Evolutionary conservation across 1,140 invertebrate species (phyloP).

Genomic region (Monochamus saltuarius): DNA sequence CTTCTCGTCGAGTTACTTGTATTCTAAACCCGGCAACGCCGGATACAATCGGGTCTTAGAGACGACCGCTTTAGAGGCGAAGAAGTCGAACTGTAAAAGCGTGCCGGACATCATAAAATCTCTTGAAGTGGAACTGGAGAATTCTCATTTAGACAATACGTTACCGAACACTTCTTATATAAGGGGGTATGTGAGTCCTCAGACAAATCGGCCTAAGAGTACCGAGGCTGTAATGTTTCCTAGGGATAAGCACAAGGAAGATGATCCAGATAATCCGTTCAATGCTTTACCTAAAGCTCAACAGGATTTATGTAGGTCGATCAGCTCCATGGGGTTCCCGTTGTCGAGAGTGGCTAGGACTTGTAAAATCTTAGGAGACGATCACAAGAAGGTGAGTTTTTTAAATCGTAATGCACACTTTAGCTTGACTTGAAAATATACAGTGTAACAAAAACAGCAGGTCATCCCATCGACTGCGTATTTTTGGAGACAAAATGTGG

Average conservation of each 20-base stretch:
- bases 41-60: conserved; percentile 4
- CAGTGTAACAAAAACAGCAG: no score
- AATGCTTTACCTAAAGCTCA: conserved; percentile 59
- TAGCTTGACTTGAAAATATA: neutral
- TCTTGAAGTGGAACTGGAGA: conserved; percentile 66
- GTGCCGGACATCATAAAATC: conserved; percentile 73
- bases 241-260: conserved; percentile 28
- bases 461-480: no score
- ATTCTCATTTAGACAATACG: conserved; percentile 53
- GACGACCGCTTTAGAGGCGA: conserved; percentile 6
- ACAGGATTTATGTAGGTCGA: conserved; percentile 67
- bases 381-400: conserved; percentile 78
- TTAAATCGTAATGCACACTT: neutral
- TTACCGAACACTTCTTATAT: conserved; percentile 14
- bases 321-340: conserved; percentile 84
- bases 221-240: conserved; percentile 30
- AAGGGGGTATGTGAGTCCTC: conserved; percentile 13
- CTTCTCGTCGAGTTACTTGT: conserved; percentile 6
- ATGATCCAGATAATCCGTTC: conserved; percentile 55
- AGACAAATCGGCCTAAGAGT: conserved; percentile 28
- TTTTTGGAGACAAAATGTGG: neutral
- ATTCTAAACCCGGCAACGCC: conserved; percentile 17
- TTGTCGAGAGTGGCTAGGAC: conserved; percentile 73
- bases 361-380: conserved; percentile 70
- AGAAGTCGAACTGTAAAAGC: conserved; percentile 54